Evolutionary conservation across 2,888 invertebrate genomes (phyloP).

Genomic region (Chironomus riparius): DNA sequence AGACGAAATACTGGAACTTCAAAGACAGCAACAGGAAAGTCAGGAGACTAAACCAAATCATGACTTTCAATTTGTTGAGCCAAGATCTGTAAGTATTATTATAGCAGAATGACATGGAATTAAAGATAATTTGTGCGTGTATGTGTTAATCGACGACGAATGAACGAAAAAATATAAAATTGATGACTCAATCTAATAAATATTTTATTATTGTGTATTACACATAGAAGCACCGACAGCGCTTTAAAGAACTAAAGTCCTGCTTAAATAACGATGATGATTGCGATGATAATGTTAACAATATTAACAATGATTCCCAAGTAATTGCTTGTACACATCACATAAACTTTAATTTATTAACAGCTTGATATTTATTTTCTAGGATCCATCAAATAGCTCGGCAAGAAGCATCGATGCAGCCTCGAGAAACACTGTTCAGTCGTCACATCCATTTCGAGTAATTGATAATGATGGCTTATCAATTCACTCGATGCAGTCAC

Average conservation of each 20-base stretch:
- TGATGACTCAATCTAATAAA: conserved; percentile 12
- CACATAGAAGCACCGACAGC: conserved; percentile 44
- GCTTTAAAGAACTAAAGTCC: conserved; percentile 75
- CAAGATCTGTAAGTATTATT: conserved; percentile 36
- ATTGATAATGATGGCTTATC: conserved; percentile 83
- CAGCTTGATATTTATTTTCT: conserved; percentile 30
- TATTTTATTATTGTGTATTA: background rate
- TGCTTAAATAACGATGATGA: conserved; percentile 84
- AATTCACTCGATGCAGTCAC: conserved; percentile 78
- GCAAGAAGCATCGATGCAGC: conserved; percentile 66
- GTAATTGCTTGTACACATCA: conserved; percentile 35
- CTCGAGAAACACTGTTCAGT: conserved; percentile 46
- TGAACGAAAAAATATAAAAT: background rate
- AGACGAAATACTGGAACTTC: conserved; percentile 18
- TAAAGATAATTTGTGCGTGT: background rate
- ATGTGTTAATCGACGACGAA: background rate
- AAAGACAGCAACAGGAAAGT: conserved; percentile 36
- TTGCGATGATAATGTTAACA: conserved; percentile 56
- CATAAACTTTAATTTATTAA: background rate
- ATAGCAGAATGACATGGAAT: background rate
- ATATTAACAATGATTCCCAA: conserved; percentile 58
- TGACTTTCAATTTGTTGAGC: conserved; percentile 39
- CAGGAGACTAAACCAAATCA: conserved; percentile 29
- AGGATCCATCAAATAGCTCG: conserved; percentile 44
- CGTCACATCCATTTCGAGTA: conserved; percentile 66